Evolutionary conservation across 1,140 invertebrate genomes (phyloP).

Genomic region (Scaptomyza montana): DNA sequence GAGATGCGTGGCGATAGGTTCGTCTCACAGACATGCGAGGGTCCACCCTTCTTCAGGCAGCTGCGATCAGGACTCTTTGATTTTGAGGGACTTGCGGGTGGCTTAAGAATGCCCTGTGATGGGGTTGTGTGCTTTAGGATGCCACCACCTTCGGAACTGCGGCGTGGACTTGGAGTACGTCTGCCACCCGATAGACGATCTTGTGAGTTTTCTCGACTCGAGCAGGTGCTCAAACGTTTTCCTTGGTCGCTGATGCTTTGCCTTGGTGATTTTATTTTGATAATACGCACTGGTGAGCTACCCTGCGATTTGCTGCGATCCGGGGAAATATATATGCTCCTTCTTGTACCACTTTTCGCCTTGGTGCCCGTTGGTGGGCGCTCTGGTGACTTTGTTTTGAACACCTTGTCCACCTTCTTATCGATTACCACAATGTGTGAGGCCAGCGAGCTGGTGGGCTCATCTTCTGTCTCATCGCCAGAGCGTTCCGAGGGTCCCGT

Average conservation of each 20-base stretch:
- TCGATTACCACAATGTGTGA: slow-evolving; percentile 78
- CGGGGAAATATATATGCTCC: slow-evolving; percentile 78
- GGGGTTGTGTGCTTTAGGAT: slow-evolving; percentile 78
- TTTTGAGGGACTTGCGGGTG: slow-evolving; percentile 73
- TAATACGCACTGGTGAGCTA: slow-evolving; percentile 80
- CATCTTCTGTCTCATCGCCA: slow-evolving; percentile 77
- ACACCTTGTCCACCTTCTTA: slow-evolving; percentile 82
- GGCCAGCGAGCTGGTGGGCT: slow-evolving; percentile 43
- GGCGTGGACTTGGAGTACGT: slow-evolving; percentile 76
- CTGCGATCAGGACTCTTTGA: slow-evolving; percentile 81
- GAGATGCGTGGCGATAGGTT: slow-evolving; percentile 72
- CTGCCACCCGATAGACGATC: slow-evolving; percentile 70
- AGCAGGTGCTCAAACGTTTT: slow-evolving; percentile 72
- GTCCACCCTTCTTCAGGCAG: slow-evolving; percentile 77
- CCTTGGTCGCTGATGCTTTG: slow-evolving; percentile 76
- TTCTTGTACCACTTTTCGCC: slow-evolving; percentile 43
- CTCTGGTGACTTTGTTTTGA: slow-evolving; percentile 76
- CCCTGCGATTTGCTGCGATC: slow-evolving; percentile 83
- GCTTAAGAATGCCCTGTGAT: slow-evolving; percentile 70
- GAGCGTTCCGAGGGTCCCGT: slow-evolving; percentile 73
- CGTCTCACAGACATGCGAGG: slow-evolving; percentile 67
- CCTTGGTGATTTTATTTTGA: slow-evolving; percentile 81
- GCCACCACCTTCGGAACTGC: slow-evolving; percentile 75
- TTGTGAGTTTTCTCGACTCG: slow-evolving; percentile 77
- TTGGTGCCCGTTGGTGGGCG: slow-evolving; percentile 47